A percentile compares a stretch with the other conserved stretches of the same genome.
Evolutionary conservation across 2,888 invertebrate genomes (phyloP).

Genomic region (Oxytorus armatus): DNA sequence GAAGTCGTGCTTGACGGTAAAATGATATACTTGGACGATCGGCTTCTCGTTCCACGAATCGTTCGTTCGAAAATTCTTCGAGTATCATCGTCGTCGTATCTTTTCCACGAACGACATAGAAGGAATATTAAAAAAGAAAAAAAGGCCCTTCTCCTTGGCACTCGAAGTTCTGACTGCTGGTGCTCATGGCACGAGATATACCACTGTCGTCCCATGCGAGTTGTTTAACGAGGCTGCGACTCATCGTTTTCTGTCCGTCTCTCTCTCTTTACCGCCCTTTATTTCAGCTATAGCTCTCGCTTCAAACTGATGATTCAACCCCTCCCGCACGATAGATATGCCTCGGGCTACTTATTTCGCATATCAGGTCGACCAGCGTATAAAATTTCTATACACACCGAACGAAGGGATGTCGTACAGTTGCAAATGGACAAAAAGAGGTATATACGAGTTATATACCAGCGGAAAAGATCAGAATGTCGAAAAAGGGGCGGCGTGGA

Average conservation of each 20-base stretch:
- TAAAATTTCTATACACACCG: slow-evolving; percentile 75
- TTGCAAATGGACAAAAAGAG: slow-evolving; percentile 46
- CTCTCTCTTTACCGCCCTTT: slow-evolving; percentile 10
- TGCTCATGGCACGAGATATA: slow-evolving; percentile 32
- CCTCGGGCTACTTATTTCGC: slow-evolving; percentile 81
- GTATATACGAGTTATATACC: too few species aligned
- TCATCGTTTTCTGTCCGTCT: slow-evolving; percentile 35
- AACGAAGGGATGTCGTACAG: slow-evolving; percentile 42
- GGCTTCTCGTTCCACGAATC: slow-evolving; percentile 41
- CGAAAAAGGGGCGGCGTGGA: not conserved
- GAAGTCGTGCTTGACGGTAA: slow-evolving; percentile 24
- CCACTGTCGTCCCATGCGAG: slow-evolving; percentile 30
- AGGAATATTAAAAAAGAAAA: slow-evolving; percentile 49
- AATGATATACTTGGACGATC: slow-evolving; percentile 44
- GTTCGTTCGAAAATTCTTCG: slow-evolving; percentile 63
- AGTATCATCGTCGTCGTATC: slow-evolving; percentile 61
- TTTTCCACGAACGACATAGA: slow-evolving; percentile 8
- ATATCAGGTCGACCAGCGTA: slow-evolving; percentile 78
- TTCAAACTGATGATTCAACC: slow-evolving; percentile 43
- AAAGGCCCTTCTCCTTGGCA: slow-evolving; percentile 66
- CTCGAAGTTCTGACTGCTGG: slow-evolving; percentile 57
- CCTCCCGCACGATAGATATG: slow-evolving; percentile 45
- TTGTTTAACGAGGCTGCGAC: slow-evolving; percentile 56
- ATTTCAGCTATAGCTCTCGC: slow-evolving; percentile 5
- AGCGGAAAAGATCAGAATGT: slow-evolving; percentile 42